Evolutionary conservation across 1,140 invertebrate species (phyloP).

Genomic region (Chrysoperla carnea): DNA sequence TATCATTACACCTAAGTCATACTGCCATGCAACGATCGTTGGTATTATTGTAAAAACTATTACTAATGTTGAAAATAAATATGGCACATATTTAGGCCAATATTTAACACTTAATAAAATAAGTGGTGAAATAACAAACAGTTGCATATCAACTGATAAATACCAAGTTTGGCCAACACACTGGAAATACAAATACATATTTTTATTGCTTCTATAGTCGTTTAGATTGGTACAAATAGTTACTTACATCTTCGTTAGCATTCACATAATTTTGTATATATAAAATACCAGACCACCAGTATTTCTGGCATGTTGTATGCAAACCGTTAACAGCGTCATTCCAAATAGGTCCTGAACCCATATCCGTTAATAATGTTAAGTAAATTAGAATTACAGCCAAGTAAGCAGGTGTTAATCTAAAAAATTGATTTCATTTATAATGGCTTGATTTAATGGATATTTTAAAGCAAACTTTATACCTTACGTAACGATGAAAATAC

Average conservation of each 20-base stretch:
- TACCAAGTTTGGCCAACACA: slow-evolving; percentile 25
- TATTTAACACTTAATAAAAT: slow-evolving; percentile 16
- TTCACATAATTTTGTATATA: slow-evolving; percentile 29
- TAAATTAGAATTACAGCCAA: slow-evolving; percentile 31
- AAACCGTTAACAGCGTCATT: slow-evolving; percentile 13
- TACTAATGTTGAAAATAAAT: not conserved
- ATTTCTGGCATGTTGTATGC: slow-evolving; percentile 18
- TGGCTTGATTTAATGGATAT: no score
- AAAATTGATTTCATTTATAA: not conserved
- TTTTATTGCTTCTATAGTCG: no score
- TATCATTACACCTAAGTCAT: slow-evolving; percentile 4
- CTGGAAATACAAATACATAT: slow-evolving; percentile 10
- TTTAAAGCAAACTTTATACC: no score
- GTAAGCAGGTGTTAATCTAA: slow-evolving; percentile 35
- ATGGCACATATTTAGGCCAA: slow-evolving; percentile 6
- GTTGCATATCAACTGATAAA: slow-evolving; percentile 24
- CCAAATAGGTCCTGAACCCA: slow-evolving; percentile 31
- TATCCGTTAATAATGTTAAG: slow-evolving; percentile 27
- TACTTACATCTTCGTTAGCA: slow-evolving; percentile 13
- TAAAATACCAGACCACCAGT: slow-evolving; percentile 30
- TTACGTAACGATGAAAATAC: slow-evolving; percentile 30
- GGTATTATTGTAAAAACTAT: slow-evolving; percentile 1
- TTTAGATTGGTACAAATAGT: no score
- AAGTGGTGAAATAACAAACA: slow-evolving; percentile 20
- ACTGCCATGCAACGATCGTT: slow-evolving; percentile 5